Percentiles rank a stretch among this genome's conserved stretches.
Evolutionary conservation across 1,140 invertebrate genomes (phyloP).

Genomic region (Frieseomelitta varia): DNA sequence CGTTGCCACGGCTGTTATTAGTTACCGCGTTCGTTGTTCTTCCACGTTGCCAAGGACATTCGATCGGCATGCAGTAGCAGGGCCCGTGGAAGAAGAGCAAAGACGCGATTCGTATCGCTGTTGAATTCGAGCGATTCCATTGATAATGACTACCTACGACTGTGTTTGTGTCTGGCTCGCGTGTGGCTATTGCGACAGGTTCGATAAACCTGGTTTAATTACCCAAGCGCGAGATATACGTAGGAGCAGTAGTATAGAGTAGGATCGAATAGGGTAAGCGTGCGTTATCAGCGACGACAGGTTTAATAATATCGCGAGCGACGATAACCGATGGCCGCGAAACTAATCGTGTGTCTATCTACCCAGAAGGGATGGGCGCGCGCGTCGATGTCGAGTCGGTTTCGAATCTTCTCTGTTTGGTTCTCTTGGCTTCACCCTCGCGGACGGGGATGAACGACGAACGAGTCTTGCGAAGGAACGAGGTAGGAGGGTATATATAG

Average conservation of each 20-base stretch:
- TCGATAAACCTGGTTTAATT: background rate
- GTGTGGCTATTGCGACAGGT: background rate
- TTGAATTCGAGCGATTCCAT: constrained; percentile 18
- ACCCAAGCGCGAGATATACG: background rate
- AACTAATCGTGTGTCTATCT: background rate
- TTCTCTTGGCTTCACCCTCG: background rate
- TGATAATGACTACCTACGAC: background rate
- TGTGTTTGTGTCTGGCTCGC: background rate
- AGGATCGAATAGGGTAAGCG: accelerated
- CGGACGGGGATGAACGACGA: constrained; percentile 23
- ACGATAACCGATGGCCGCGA: background rate
- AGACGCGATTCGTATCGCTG: background rate
- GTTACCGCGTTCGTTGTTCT: constrained; percentile 23
- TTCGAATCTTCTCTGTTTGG: background rate
- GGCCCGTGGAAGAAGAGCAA: background rate
- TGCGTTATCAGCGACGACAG: background rate
- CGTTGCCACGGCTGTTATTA: constrained; percentile 35
- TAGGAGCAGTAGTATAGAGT: background rate
- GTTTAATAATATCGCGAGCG: background rate
- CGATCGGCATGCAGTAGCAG: background rate
- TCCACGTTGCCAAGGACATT: background rate
- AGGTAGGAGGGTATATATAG: constrained; percentile 24
- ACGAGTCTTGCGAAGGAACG: constrained; percentile 1
- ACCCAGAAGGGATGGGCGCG: background rate
- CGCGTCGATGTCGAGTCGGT: background rate